Percentiles rank a stretch among this genome's conserved stretches.
Evolutionary conservation across 2,113 vertebrate genomes (phyloP).

Genomic region (Anolis carolinensis): DNA sequence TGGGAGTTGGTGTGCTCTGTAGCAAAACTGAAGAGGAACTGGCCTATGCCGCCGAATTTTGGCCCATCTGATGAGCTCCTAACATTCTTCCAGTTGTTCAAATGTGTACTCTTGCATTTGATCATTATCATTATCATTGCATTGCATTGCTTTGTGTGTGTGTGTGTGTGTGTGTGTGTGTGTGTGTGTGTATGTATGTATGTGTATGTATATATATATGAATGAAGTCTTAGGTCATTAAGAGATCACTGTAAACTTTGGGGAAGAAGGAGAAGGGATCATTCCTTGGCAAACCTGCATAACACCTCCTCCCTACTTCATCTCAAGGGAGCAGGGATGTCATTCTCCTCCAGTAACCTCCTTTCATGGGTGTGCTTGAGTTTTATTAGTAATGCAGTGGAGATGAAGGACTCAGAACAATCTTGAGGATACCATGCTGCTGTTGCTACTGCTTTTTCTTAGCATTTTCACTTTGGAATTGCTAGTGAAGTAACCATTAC

Average conservation of each 20-base stretch:
- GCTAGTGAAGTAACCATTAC: constrained; percentile 73
- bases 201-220: too few species aligned
- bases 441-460: constrained; percentile 71
- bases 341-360: constrained; percentile 74
- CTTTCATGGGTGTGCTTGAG: constrained; percentile 26
- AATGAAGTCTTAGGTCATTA: too few species aligned
- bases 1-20: too few species aligned
- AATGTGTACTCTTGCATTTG: background rate
- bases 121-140: background rate
- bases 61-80: too few species aligned
- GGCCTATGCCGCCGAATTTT: too few species aligned
- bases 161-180: too few species aligned
- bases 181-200: too few species aligned
- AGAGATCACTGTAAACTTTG: too few species aligned
- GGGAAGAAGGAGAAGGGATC: too few species aligned
- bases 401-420: constrained; percentile 72
- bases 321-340: constrained; percentile 62
- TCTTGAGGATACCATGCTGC: constrained; percentile 71
- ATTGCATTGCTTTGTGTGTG: background rate
- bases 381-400: background rate
- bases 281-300: constrained; percentile 18
- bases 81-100: too few species aligned
- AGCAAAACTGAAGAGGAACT: too few species aligned
- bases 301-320: constrained; percentile 57
- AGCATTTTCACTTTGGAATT: constrained; percentile 71